These are phyloP conservation scores for Onychostruthus taczanowskii DNA, from an alignment of 2,113 vertebrate species.

Conservation along the genomic window DNA sequence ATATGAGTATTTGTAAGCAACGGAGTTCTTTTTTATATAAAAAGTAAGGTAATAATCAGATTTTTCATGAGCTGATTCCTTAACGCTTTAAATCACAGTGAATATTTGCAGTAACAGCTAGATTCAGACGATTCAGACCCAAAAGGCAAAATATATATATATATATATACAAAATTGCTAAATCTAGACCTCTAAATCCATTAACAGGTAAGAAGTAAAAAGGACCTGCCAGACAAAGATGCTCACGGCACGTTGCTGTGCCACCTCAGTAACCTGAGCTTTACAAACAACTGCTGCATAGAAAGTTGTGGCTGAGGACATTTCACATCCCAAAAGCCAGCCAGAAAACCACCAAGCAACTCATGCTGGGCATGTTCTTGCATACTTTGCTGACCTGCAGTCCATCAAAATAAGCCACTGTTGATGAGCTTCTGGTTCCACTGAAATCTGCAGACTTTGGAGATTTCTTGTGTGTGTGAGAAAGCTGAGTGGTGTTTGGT, in stretches of 20 bases:
- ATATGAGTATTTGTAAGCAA: background rate
- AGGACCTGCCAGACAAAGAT: background rate
- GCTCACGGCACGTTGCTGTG: background rate
- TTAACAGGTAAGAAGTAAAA: background rate
- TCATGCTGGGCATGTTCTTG: background rate
- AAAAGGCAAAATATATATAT: background rate
- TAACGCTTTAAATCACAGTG: background rate
- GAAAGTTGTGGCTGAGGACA: background rate
- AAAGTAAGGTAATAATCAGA: background rate
- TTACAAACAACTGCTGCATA: background rate
- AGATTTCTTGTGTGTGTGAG: background rate
- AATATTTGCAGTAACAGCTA: background rate
- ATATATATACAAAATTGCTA: background rate
- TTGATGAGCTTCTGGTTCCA: background rate
- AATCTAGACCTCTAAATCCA: background rate
- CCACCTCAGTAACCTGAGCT: background rate
- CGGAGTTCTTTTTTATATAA: background rate
- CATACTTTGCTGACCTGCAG: background rate
- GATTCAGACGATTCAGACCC: background rate
- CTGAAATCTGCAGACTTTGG: background rate
- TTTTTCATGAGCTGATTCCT: background rate
- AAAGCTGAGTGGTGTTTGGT: fast-evolving
- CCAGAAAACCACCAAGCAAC: background rate
- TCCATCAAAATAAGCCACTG: background rate
- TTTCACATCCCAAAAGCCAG: background rate